Base-by-base conservation (phyloP, 1,140 invertebrate species). In the Limonius californicus region DNA sequence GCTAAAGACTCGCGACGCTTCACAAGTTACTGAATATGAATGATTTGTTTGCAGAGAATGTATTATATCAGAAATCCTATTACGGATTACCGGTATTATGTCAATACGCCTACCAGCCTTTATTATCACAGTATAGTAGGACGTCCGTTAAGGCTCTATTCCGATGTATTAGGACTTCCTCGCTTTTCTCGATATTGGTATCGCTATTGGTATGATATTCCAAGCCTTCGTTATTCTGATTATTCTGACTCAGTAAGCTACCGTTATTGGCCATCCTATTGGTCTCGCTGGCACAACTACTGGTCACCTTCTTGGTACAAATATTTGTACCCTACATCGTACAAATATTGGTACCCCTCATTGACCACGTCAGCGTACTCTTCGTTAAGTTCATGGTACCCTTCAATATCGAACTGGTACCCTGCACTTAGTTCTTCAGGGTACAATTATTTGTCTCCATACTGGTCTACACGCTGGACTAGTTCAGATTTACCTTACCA, bases 41-140 rank as follows among this genome's bases (percentile, higher is more conserved):
- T 27, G 23, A 27, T 39, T 39, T 39, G n/a, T 55, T 55, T 55
- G 16, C 54, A 55, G 54, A 55, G 54, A 20, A 55, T 55, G 23
- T 27, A 27, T 27, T 27, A 27, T 55, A 6, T 55, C 12, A 16
- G 54, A 55, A 55, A 55, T 55, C 15, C 54, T 6, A 30, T 30
- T 8, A 27, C 54, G 15, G 54, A 35, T 21, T 50, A 50, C 16
- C 16, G 14, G 2, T 50, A 50, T 50, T n/a, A n/a, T n/a, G 7
- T 50, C 9, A 12, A 18, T 19, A 50, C 16, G 16, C 16, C 45
- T 19, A 8, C 6, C 45, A 45, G 11, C 27, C 4, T 18, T 15
- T 50, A 50, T 21, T 50, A 50, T 50, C 45, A 50, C 20, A 18
- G 6, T 18, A 14, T 50, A 50, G 9, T 50, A 19, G 16, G 45